These are phyloP conservation scores for Drosophila paulistorum DNA, from an alignment of 1,140 invertebrate genomes.

Conservation along the genomic window DNA sequence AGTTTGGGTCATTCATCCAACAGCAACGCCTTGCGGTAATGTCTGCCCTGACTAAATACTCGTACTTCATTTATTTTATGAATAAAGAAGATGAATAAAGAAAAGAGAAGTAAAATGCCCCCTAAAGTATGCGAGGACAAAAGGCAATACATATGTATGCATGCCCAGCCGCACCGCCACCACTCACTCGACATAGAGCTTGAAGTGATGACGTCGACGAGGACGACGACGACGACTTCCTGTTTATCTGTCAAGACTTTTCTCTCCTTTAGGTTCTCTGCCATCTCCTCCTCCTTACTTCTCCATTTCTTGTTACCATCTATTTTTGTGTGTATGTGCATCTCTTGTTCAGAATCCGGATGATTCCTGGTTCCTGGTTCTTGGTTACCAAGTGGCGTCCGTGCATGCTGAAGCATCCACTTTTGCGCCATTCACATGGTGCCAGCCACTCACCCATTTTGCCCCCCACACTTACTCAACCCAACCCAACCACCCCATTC, in stretches of 20 bases:
- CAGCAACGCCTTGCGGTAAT: conserved; percentile 2
- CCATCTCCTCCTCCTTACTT: not conserved
- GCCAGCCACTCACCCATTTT: not conserved
- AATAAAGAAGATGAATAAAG: conserved; percentile 61
- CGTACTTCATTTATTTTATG: conserved; percentile 77
- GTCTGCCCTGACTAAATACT: conserved; percentile 69
- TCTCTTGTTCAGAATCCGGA: conserved; percentile 45
- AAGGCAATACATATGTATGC: conserved; percentile 50
- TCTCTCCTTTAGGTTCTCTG: not conserved
- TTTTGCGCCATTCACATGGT: conserved; percentile 73
- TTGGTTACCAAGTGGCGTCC: conserved; percentile 67
- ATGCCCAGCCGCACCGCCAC: conserved; percentile 19
- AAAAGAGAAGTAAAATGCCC: conserved; percentile 28
- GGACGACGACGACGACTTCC: conserved; percentile 63
- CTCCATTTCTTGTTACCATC: not conserved
- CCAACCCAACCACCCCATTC: not conserved
- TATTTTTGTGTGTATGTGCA: conserved; percentile 20
- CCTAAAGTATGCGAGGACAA: conserved; percentile 47
- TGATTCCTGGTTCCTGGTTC: conserved; percentile 39
- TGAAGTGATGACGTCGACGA: conserved; percentile 62
- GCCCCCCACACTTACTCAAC: not conserved
- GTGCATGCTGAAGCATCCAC: conserved; percentile 79
- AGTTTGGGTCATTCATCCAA: conserved; percentile 1
- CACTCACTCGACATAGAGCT: conserved; percentile 70
- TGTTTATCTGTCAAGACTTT: conserved; percentile 76